Conservation (phyloP, 2,797 vertebrate species). For the Hydrocynus forskahlii region DNA sequence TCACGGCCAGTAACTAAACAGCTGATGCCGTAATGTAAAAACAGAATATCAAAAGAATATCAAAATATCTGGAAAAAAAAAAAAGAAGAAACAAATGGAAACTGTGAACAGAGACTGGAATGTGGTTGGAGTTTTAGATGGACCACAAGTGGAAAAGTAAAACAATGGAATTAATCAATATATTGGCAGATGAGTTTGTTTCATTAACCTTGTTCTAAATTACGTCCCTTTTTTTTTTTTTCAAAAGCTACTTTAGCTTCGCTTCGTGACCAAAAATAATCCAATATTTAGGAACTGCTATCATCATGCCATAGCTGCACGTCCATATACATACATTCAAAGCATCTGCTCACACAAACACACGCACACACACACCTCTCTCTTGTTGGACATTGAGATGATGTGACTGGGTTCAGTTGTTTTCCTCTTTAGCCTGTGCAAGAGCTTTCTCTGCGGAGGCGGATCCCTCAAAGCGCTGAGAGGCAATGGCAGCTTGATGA, state of each 20-base stretch:
- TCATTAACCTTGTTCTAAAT: background rate
- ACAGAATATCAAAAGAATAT: conserved; percentile 10
- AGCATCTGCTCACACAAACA: conserved; percentile 11
- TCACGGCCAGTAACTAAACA: conserved; percentile 24
- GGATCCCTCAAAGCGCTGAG: conserved; percentile 94
- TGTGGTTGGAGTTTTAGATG: conserved; percentile 28
- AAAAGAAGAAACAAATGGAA: background rate
- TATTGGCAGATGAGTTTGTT: conserved; percentile 19
- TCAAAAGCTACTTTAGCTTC: conserved; percentile 29
- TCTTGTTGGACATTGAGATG: conserved; percentile 22
- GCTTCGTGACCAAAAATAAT: conserved; percentile 30
- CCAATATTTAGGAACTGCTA: conserved; percentile 39
- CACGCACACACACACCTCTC: conserved; percentile 21
- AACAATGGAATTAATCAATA: conserved; percentile 10
- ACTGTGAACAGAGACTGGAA: conserved; percentile 25
- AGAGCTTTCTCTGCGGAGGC: conserved; percentile 54
- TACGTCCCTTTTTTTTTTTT: conserved; percentile 38
- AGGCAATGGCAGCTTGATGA: conserved; percentile 95
- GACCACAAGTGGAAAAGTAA: conserved; percentile 8
- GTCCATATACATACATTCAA: conserved; percentile 40
- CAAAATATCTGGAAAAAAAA: background rate
- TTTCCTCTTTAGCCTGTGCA: conserved; percentile 53
- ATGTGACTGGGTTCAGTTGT: conserved; percentile 36
- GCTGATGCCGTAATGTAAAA: conserved; percentile 1
- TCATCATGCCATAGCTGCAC: conserved; percentile 32